Percentiles rank a stretch among this genome's conserved stretches.
Conservation (phyloP, 2,113 vertebrate species). For the Pantherophis guttatus region DNA sequence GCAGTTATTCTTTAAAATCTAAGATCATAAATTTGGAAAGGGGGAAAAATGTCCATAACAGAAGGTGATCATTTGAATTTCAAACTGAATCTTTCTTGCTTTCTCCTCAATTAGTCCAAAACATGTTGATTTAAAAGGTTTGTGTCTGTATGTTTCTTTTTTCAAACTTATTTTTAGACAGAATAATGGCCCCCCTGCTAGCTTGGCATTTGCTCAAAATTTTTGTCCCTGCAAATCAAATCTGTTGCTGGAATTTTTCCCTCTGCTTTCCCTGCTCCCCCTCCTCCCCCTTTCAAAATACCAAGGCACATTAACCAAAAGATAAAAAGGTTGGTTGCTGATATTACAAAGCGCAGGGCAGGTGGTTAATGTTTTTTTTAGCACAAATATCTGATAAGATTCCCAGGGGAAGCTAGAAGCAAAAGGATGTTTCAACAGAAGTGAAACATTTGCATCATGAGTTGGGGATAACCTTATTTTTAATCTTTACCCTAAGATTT, state of each 20-base stretch:
- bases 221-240: slow-evolving; percentile 77
- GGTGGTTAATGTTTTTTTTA: slow-evolving; percentile 71
- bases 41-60: slow-evolving; percentile 65
- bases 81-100: slow-evolving; percentile 77
- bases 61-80: slow-evolving; percentile 81
- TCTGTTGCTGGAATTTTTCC: slow-evolving; percentile 77
- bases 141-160: slow-evolving; percentile 71
- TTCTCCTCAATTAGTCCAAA: slow-evolving; percentile 77
- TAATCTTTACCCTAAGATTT: slow-evolving; percentile 47
- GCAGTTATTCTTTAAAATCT: slow-evolving; percentile 57
- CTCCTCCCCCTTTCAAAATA: slow-evolving; percentile 71
- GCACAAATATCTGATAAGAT: slow-evolving; percentile 75
- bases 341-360: slow-evolving; percentile 67
- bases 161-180: slow-evolving; percentile 82
- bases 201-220: slow-evolving; percentile 79
- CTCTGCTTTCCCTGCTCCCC: background rate
- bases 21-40: slow-evolving; percentile 66
- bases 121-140: slow-evolving; percentile 79
- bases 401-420: slow-evolving; percentile 64
- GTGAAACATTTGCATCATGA: slow-evolving; percentile 62
- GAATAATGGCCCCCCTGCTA: slow-evolving; percentile 78
- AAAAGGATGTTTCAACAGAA: slow-evolving; percentile 72
- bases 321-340: slow-evolving; percentile 75
- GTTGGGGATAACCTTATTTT: slow-evolving; percentile 69
- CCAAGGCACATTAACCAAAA: slow-evolving; percentile 73